phyloP scores from a whole-genome alignment of 35 echinoderm and acorn worm genomes.

The Diadema setosum region DNA sequence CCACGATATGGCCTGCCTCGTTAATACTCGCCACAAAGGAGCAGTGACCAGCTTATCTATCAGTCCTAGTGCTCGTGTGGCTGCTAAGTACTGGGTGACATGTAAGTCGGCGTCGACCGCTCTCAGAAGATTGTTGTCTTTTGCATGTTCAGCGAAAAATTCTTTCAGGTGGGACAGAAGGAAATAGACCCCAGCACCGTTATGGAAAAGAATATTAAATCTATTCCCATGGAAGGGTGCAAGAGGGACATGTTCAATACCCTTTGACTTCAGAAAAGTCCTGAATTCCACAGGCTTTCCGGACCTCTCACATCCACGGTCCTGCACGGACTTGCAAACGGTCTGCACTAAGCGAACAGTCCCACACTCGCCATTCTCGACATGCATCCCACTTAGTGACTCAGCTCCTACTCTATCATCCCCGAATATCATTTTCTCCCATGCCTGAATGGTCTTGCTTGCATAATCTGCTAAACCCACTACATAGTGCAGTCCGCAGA shows the following conservation, averaged over 20 bases:
- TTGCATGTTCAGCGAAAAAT: neutral
- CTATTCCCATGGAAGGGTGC: neutral
- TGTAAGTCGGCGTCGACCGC: slow-evolving; percentile 33
- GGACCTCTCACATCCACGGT: slow-evolving; percentile 52
- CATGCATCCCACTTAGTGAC: neutral
- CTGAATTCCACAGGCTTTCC: slow-evolving; percentile 52
- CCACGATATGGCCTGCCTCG: slow-evolving; percentile 16
- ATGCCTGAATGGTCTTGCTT: slow-evolving; percentile 14
- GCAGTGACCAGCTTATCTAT: neutral
- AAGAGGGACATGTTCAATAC: neutral
- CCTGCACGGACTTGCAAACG: slow-evolving; percentile 49
- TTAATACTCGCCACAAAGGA: slow-evolving; percentile 35
- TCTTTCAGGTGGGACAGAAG: neutral
- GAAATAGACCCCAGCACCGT: neutral
- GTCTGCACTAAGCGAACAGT: slow-evolving; percentile 43
- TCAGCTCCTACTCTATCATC: slow-evolving; percentile 8
- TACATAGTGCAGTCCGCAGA: slow-evolving; percentile 74
- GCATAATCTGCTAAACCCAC: slow-evolving; percentile 67
- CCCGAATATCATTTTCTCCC: slow-evolving; percentile 51
- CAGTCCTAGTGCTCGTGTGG: neutral
- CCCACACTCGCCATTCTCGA: neutral
- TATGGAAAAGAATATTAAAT: neutral
- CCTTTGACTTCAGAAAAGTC: neutral
- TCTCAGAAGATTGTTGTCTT: too few species aligned
- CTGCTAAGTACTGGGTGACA: slow-evolving; percentile 1